phyloP scores from a whole-genome alignment of 2,888 invertebrate species.

The Hirtodrosophila cameraria region DNA sequence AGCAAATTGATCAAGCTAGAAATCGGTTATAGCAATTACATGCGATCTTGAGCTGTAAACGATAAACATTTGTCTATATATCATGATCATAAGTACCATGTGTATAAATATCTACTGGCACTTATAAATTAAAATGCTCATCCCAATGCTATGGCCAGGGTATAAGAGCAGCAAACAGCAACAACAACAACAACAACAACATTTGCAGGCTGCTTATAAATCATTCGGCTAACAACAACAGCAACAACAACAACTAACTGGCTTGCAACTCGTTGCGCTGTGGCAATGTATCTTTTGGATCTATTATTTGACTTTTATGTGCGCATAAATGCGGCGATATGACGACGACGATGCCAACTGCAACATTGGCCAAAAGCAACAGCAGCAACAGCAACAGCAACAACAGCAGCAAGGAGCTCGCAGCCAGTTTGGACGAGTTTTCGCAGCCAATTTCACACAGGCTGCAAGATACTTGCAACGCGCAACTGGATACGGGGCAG shows the following conservation, averaged over 20 bases:
- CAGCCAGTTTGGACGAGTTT: slow-evolving; percentile 55
- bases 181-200: slow-evolving; percentile 17
- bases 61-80: too few relatives aligned
- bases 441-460: slow-evolving; percentile 34
- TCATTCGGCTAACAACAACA: slow-evolving; percentile 45
- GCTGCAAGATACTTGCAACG: too few relatives aligned
- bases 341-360: slow-evolving; percentile 62
- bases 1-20: too few relatives aligned
- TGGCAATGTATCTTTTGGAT: slow-evolving; percentile 78
- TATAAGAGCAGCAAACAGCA: too few relatives aligned
- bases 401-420: too few relatives aligned
- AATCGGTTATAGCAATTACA: too few relatives aligned
- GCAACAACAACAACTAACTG: slow-evolving; percentile 14
- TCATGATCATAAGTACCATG: too few relatives aligned
- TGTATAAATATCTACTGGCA: too few relatives aligned
- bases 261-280: slow-evolving; percentile 59
- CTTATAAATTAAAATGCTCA: too few relatives aligned
- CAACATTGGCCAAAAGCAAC: slow-evolving; percentile 22
- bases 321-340: slow-evolving; percentile 80
- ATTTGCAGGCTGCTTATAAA: too few relatives aligned
- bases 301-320: slow-evolving; percentile 81
- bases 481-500: slow-evolving; percentile 28
- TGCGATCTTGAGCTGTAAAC: too few relatives aligned
- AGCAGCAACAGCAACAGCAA: background rate
- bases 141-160: too few relatives aligned